Conservation (phyloP, 2,888 invertebrate species). For the Amiota communis region DNA sequence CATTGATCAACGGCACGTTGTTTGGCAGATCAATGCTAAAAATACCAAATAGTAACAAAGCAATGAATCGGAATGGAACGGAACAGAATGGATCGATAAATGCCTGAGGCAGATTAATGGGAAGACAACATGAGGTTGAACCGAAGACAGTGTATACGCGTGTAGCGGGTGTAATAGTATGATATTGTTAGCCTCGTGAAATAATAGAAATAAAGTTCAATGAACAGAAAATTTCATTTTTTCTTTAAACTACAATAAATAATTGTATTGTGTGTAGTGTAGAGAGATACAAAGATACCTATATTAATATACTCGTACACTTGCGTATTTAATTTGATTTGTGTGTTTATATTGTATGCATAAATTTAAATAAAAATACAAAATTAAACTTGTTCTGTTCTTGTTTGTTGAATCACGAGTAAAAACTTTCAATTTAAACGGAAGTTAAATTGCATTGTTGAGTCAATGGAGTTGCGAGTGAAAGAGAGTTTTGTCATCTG, state of each 20-base stretch:
- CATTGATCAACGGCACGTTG: not conserved
- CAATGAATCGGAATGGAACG: no score
- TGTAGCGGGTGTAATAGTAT: conserved; percentile 9
- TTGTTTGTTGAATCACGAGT: conserved; percentile 3
- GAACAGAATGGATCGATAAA: no score
- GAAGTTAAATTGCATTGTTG: conserved; percentile 1
- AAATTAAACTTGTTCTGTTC: conserved; percentile 7
- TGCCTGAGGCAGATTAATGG: no score
- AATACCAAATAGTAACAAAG: conserved; percentile 24
- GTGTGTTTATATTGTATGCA: not conserved
- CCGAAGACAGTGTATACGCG: no score
- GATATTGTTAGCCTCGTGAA: not conserved
- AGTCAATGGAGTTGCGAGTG: no score
- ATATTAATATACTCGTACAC: no score
- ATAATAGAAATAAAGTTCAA: conserved; percentile 31
- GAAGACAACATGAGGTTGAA: no score
- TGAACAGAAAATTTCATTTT: conserved; percentile 26
- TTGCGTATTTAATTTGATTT: conserved; percentile 21
- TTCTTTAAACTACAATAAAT: not conserved
- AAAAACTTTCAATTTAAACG: conserved; percentile 2
- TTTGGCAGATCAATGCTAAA: conserved; percentile 23
- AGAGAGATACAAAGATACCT: no score
- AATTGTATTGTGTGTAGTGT: no score
- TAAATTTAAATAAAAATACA: conserved; percentile 2
- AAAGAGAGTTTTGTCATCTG: conserved; percentile 11